Base-by-base conservation (phyloP, 2,888 invertebrate genomes). In the Zaprionus bogoriensis region DNA sequence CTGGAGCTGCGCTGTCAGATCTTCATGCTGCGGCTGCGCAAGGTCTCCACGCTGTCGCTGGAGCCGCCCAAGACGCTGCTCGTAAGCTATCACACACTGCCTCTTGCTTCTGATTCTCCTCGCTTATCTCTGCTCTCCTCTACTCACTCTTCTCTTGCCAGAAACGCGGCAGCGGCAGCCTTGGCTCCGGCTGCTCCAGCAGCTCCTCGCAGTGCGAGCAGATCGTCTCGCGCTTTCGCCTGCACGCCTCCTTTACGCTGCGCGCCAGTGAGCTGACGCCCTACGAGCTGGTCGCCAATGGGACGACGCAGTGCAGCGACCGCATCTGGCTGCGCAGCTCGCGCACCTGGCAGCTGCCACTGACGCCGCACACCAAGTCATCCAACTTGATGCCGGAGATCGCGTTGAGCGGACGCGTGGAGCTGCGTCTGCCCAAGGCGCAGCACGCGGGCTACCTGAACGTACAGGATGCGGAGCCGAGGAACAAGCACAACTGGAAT, bases 401-500 rank as follows among this genome's bases (percentile, higher is more conserved):
- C 10, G 42, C 68, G 2, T 46, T 91, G 2, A 83, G 71, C 1
- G 90, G 88, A 0, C 75, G 89, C 3, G 71, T 88, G 0, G 89
- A 89, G 38, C 22, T 87, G 2, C 77, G 85, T 4, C 67, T 90
- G 55, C 77, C 81, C 3, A 89, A 89, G 55, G 51, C 39, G 0
- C 58, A 57, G 0, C 72, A 90, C 38, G 77, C 88, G 1, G 93
- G 93, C 1, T 93, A 93, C 74, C 74, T 93, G 1, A 92, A 92
- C 39, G 89, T 93, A 10, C 92, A 92, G 14, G 90, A 90, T 41
- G 87, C 91, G 10, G 90, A 90, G 47, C 88, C 91, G 14, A 71
- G 76, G n/a, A 89, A 89, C 4, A 80, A 86, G 0, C 89, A 92
- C 17, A 88, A 88, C 52, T 93, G 93, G 93, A 93, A 93, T 79